These are phyloP conservation scores for Aporrectodea caliginosa DNA, from an alignment of 1,140 invertebrate species.

Conservation along the genomic window DNA sequence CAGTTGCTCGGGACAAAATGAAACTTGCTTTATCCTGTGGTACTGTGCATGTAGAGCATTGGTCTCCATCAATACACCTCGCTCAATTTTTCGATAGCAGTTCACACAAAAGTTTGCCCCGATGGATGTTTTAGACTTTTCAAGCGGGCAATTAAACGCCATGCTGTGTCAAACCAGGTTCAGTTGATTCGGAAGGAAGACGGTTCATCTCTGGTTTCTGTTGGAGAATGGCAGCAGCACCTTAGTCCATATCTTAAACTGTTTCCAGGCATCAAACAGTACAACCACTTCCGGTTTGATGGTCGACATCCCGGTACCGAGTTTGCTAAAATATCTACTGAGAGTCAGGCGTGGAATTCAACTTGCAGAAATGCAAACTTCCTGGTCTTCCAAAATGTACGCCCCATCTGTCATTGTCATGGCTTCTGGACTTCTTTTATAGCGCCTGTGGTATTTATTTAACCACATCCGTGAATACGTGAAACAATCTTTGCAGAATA, in stretches of 20 bases:
- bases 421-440: constrained; percentile 8
- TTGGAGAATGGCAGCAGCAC: constrained; percentile 12
- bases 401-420: background rate
- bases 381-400: no score
- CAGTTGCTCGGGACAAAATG: constrained; percentile 41
- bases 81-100: constrained; percentile 38
- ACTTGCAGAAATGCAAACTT: no score
- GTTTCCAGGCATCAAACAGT: constrained; percentile 18
- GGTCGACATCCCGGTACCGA: background rate
- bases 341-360: no score
- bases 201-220: constrained; percentile 17
- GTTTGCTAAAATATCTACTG: background rate
- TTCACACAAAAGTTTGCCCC: constrained; percentile 43
- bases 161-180: constrained; percentile 19
- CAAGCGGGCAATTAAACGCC: constrained; percentile 34
- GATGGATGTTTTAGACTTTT: constrained; percentile 42
- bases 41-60: constrained; percentile 37
- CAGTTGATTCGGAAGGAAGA: constrained; percentile 27
- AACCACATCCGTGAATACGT: constrained; percentile 13
- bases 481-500: background rate
- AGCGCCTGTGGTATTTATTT: constrained; percentile 17
- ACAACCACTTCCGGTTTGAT: constrained; percentile 19
- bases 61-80: constrained; percentile 31
- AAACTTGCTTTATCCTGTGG: constrained; percentile 39
- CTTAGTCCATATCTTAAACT: background rate